These are phyloP conservation scores for Drosophila cardini DNA, from an alignment of 1,140 invertebrate species.

Conservation along the genomic window DNA sequence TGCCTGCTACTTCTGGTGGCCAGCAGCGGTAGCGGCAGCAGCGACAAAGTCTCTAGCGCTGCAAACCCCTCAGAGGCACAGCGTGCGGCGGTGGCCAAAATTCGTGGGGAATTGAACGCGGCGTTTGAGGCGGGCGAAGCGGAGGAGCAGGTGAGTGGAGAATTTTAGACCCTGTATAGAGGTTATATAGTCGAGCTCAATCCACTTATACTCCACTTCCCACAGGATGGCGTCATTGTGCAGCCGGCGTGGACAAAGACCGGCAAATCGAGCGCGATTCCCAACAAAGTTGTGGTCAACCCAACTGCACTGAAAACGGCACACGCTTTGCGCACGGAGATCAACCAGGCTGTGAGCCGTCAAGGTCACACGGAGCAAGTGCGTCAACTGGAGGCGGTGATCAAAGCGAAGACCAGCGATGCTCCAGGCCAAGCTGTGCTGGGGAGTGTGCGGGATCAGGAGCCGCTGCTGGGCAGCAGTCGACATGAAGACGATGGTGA, in stretches of 20 bases:
- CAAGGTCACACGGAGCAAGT: slow-evolving; percentile 48
- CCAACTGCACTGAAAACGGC: slow-evolving; percentile 34
- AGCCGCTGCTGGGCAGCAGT: slow-evolving; percentile 28
- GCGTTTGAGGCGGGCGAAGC: slow-evolving; percentile 55
- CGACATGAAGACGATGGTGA: background rate
- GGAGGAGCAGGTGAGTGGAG: slow-evolving; percentile 18
- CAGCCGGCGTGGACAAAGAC: slow-evolving; percentile 67
- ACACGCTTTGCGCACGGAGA: slow-evolving; percentile 58
- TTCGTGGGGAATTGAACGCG: slow-evolving; percentile 57
- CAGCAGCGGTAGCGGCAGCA: background rate
- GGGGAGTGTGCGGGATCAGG: slow-evolving; percentile 5
- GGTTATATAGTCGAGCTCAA: background rate
- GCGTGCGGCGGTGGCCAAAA: slow-evolving; percentile 61
- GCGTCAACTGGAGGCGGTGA: slow-evolving; percentile 40
- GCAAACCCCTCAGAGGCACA: slow-evolving; percentile 3
- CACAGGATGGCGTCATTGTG: slow-evolving; percentile 61
- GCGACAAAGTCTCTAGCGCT: background rate
- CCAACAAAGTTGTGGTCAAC: slow-evolving; percentile 57
- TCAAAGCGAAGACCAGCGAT: slow-evolving; percentile 22
- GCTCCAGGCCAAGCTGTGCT: background rate
- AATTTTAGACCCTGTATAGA: no score
- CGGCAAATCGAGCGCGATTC: background rate
- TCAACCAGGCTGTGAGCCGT: slow-evolving; percentile 51
- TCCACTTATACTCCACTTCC: background rate
- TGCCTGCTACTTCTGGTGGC: slow-evolving; percentile 15